Percentiles rank a stretch among this genome's conserved stretches.
Evolutionary conservation across 2,888 invertebrate species (phyloP).

Genomic region (Julus scanicus): DNA sequence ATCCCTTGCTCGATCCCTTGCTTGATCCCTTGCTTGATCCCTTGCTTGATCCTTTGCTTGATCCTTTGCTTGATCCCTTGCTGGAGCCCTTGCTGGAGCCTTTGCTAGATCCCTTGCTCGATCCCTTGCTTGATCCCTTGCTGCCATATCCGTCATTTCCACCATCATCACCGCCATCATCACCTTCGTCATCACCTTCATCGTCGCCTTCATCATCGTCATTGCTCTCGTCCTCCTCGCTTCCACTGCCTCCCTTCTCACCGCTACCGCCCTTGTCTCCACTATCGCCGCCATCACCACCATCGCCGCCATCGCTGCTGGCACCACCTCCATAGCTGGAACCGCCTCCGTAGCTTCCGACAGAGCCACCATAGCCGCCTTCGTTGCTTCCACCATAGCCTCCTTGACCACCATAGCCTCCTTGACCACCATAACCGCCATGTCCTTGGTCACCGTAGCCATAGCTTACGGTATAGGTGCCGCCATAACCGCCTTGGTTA

Average conservation of each 20-base stretch:
- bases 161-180: not conserved
- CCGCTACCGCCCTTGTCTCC: not conserved
- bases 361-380: slow-evolving; percentile 13
- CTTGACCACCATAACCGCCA: not conserved
- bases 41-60: not conserved
- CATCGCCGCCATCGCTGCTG: not conserved
- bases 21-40: slow-evolving; percentile 28
- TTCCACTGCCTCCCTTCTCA: not conserved
- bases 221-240: not conserved
- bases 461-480: slow-evolving; percentile 43
- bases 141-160: slow-evolving; percentile 18
- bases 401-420: slow-evolving; percentile 21
- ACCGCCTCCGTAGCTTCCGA: slow-evolving; percentile 38
- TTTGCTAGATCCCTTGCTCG: slow-evolving; percentile 24
- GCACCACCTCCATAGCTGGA: not conserved
- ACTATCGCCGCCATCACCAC: not conserved
- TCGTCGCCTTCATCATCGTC: slow-evolving; percentile 6
- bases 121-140: slow-evolving; percentile 36
- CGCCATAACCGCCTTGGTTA: slow-evolving; percentile 49
- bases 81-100: slow-evolving; percentile 16
- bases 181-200: not conserved
- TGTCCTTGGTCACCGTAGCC: slow-evolving; percentile 37
- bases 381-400: not conserved
- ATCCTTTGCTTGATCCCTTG: slow-evolving; percentile 43
- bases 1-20: slow-evolving; percentile 31